Percentiles rank a stretch among this genome's conserved stretches.
Evolutionary conservation across 35 echinoderm and acorn worm genomes (phyloP).

Genomic region (Apostichopus parvimensis): DNA sequence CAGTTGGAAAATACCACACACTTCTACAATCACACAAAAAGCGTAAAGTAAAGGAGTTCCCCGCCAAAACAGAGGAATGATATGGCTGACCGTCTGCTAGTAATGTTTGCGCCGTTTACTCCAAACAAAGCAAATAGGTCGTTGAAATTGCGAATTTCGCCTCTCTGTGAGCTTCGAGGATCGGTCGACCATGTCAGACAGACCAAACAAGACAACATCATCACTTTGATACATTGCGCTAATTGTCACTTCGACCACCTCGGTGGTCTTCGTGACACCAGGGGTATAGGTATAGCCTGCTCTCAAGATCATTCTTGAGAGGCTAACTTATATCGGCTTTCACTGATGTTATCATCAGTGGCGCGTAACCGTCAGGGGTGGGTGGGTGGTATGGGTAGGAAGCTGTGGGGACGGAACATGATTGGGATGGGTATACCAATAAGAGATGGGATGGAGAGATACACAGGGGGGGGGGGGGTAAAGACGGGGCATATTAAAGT

Average conservation of each 20-base stretch:
- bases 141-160: neutral
- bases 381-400: too few relatives aligned
- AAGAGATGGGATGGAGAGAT: too few relatives aligned
- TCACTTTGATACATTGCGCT: neutral
- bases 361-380: too few relatives aligned
- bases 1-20: neutral
- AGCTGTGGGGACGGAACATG: too few relatives aligned
- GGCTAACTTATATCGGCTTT: too few relatives aligned
- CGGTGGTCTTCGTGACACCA: neutral
- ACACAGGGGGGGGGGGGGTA: too few relatives aligned
- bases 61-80: constrained; percentile 30
- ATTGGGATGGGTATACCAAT: too few relatives aligned
- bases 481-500: too few relatives aligned
- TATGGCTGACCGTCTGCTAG: constrained; percentile 22
- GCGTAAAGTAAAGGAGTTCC: neutral
- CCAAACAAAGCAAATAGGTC: constrained; percentile 29
- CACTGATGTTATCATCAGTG: too few relatives aligned
- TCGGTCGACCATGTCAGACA: neutral
- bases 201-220: neutral
- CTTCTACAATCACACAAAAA: neutral
- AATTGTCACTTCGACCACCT: neutral
- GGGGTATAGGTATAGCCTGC: neutral
- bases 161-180: neutral
- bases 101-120: constrained; percentile 15
- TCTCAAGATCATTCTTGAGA: too few relatives aligned